These are phyloP conservation scores for Pipra filicauda DNA, from an alignment of 2,113 vertebrate species.

Conservation along the genomic window DNA sequence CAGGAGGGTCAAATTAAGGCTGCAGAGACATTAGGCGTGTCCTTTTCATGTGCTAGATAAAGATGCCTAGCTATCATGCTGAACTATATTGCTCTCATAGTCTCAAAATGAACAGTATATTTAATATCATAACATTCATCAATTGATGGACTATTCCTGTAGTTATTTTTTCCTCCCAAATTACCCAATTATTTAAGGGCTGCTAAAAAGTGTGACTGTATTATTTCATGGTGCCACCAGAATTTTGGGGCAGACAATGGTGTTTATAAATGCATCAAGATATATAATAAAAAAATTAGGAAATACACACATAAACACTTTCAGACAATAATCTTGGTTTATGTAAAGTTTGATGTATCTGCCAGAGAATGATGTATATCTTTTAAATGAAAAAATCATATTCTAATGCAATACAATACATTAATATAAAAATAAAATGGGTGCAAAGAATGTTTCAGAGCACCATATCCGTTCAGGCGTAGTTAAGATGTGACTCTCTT, in stretches of 20 bases:
- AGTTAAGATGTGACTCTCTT: background rate
- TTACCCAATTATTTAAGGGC: background rate
- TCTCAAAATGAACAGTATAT: background rate
- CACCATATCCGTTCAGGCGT: background rate
- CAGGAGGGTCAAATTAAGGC: background rate
- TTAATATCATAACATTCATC: background rate
- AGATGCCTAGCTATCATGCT: background rate
- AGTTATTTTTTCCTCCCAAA: background rate
- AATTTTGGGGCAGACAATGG: accelerated
- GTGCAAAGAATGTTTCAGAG: background rate
- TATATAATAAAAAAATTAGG: background rate
- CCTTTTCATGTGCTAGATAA: background rate
- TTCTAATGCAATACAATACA: background rate
- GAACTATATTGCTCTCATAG: background rate
- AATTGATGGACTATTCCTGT: background rate
- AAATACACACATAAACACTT: background rate
- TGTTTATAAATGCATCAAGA: background rate
- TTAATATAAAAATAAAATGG: background rate
- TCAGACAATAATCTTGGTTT: background rate
- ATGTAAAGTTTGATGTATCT: background rate
- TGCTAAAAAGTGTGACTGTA: background rate
- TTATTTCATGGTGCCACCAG: background rate
- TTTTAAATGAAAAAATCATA: background rate
- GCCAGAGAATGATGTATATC: background rate
- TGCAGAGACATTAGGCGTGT: background rate